A percentile compares a stretch with the other conserved stretches of the same genome.
Evolutionary conservation across 1,140 invertebrate genomes (phyloP).

Genomic region (Elymnias hypermnestra): DNA sequence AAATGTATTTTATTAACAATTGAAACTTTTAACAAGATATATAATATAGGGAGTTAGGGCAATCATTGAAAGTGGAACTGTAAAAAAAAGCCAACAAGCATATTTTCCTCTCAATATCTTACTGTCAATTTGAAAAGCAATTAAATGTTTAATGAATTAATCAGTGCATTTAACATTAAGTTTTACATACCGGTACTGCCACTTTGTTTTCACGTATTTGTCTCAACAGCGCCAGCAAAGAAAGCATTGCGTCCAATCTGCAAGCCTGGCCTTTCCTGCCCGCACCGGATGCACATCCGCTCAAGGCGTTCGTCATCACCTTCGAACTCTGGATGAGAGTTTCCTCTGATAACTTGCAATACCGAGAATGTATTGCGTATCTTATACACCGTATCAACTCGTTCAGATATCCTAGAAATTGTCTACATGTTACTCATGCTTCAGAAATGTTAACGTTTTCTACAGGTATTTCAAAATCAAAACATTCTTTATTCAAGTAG

Average conservation of each 20-base stretch:
- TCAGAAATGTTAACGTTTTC: too few relatives aligned
- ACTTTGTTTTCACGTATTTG: slow-evolving; percentile 31
- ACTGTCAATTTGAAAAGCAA: too few relatives aligned
- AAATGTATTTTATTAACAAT: too few relatives aligned
- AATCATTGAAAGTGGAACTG: too few relatives aligned
- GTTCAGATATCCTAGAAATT: slow-evolving; percentile 57
- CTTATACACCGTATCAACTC: slow-evolving; percentile 55
- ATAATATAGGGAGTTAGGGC: too few relatives aligned
- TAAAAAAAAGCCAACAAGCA: too few relatives aligned
- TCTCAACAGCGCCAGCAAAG: slow-evolving; percentile 38
- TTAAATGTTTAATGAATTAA: too few relatives aligned
- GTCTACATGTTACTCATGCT: slow-evolving; percentile 5
- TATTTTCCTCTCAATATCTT: too few relatives aligned
- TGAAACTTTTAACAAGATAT: too few relatives aligned
- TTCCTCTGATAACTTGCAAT: slow-evolving; percentile 49
- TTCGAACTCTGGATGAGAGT: slow-evolving; percentile 31
- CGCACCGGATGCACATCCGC: slow-evolving; percentile 39
- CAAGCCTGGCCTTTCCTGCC: slow-evolving; percentile 53
- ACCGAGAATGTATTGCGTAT: slow-evolving; percentile 44
- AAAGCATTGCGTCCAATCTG: slow-evolving; percentile 38
- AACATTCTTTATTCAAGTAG: too few relatives aligned
- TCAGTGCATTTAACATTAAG: too few relatives aligned
- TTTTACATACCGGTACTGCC: slow-evolving; percentile 55
- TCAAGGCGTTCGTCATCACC: slow-evolving; percentile 30
- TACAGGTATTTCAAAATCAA: too few relatives aligned